Evolutionary conservation across 2,797 vertebrate species (phyloP).

Genomic region (Simalia tracyae): DNA sequence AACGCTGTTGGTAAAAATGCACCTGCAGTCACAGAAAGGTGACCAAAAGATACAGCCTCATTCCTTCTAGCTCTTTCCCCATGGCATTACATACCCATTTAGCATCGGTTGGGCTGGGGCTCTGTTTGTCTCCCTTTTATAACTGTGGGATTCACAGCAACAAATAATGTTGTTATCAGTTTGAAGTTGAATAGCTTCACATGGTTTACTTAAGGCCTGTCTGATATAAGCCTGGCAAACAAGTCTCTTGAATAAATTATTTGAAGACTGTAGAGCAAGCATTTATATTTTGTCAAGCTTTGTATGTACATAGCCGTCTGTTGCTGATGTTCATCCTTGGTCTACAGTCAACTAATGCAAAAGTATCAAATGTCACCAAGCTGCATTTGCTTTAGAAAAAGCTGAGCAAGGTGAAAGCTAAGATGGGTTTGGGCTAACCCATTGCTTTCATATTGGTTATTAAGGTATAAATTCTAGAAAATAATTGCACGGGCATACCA

Average conservation of each 20-base stretch:
- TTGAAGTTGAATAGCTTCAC: neutral
- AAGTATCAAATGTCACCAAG: neutral
- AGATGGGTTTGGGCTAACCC: neutral
- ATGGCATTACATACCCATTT: neutral
- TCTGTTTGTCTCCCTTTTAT: neutral
- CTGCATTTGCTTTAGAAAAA: neutral
- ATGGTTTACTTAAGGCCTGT: neutral
- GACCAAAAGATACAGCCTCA: too few species aligned
- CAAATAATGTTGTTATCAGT: neutral
- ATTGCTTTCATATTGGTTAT: neutral
- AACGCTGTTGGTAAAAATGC: neutral
- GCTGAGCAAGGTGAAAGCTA: neutral
- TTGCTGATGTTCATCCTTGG: neutral
- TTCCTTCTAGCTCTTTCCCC: neutral
- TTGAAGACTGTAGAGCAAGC: neutral
- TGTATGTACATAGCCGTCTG: neutral
- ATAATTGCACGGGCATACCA: conserved; percentile 17
- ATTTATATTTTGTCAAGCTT: neutral
- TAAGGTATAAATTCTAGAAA: neutral
- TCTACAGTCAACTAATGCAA: neutral
- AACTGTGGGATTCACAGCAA: neutral
- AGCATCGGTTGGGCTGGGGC: neutral
- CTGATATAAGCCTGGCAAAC: neutral
- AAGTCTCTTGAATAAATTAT: neutral
- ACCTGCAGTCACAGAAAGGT: neutral